These are phyloP conservation scores for Danio choprae DNA, from an alignment of 2,797 vertebrate species.

Conservation along the genomic window DNA sequence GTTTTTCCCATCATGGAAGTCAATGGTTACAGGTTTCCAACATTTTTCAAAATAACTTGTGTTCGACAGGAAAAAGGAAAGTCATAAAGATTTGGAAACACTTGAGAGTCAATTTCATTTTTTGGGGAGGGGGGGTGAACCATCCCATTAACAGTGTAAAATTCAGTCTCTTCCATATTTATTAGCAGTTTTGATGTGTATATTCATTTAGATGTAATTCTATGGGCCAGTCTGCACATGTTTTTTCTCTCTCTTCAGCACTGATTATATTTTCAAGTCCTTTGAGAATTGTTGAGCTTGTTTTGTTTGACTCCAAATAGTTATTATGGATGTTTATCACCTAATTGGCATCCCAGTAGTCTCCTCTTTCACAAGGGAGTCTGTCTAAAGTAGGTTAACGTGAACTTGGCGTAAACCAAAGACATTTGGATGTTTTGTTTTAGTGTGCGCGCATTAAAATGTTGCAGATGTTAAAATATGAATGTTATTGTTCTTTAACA, in stretches of 20 bases:
- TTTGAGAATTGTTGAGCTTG: constrained; percentile 15
- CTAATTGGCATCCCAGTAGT: constrained; percentile 7
- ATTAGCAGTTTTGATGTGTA: neutral
- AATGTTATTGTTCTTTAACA: neutral
- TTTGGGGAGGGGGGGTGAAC: too few relatives aligned
- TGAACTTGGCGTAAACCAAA: constrained; percentile 1
- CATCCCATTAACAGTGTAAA: neutral
- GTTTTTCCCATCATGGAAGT: too few relatives aligned
- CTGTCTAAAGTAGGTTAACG: constrained; percentile 9
- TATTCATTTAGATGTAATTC: neutral
- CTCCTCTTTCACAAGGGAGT: constrained; percentile 7
- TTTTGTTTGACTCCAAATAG: constrained; percentile 23
- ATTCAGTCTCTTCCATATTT: neutral
- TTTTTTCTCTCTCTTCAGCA: neutral
- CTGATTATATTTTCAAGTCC: constrained; percentile 10
- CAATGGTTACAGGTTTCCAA: too few relatives aligned
- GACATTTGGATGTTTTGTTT: neutral
- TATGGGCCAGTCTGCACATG: neutral
- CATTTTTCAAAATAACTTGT: too few relatives aligned
- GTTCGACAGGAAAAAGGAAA: too few relatives aligned
- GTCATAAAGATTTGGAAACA: too few relatives aligned
- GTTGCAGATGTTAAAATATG: neutral
- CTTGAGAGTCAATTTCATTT: too few relatives aligned
- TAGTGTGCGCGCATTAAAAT: neutral
- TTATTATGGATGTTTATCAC: constrained; percentile 28